Evolutionary conservation across 2,113 vertebrate species (phyloP), one percentile per base, ranked within the genome.

Genomic region (Acanthisitta chloris): DNA sequence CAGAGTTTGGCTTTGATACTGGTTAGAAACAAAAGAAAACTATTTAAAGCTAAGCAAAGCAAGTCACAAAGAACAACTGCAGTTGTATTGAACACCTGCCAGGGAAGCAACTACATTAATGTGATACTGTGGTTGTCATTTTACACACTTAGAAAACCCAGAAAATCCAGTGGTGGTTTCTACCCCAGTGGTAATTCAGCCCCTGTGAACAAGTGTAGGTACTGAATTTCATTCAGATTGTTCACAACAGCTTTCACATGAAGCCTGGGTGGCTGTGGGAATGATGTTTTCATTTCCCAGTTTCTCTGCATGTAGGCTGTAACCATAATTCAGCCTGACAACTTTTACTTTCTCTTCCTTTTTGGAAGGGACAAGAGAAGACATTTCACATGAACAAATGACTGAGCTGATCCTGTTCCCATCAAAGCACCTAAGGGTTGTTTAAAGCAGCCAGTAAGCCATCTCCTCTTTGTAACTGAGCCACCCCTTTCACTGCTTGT

Each of bases 91-190:
- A 61, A 59, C 34, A 54, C 52, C 79, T 78, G 51, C 52, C 29
- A 6, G 34, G 24, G 20, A 20, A 67, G n/a, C 3, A 4, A 10
- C 25, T 40, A 46, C 14, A 9, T 17, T 62, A 64, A 67, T 9
- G 5, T 28, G 26, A 25, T 28, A 8, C 2, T 58, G 12, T 15
- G 57, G 19, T 40, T 76, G 54, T 62, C 59, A 33, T 65, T 83
- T 73, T 45, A 36, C 12, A 70, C 46, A 40, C 14, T 16, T 19
- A 40, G 0, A 5, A 66, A 48, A 54, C 7, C 0, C 28, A 66
- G 54, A 71, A 61, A 67, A 89, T 49, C 69, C 65, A 82, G 58
- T 29, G 17, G 26, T n/a, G 10, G 28, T 58, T 92, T 61, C 73
- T 66, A 38, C 12, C 34, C 20, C 52, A 72, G 1, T 7, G 42